phyloP scores from a whole-genome alignment of 2,888 invertebrate species.

The Dromius quadrimaculatus region DNA sequence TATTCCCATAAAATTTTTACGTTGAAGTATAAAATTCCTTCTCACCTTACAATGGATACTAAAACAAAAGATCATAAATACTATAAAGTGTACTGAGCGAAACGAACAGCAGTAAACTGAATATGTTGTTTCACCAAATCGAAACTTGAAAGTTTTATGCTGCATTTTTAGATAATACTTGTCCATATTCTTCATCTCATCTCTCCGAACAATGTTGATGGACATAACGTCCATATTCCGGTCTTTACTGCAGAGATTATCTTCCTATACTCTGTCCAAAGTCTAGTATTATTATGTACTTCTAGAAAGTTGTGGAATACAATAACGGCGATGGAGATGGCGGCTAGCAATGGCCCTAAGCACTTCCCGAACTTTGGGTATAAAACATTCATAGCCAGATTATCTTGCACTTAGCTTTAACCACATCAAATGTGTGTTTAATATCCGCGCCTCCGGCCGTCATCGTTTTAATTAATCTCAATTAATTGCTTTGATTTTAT shows the following conservation, averaged over 20 bases:
- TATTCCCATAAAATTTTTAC: conserved; percentile 29
- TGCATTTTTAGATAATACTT: not conserved
- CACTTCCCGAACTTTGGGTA: conserved; percentile 37
- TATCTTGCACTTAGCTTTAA: conserved; percentile 45
- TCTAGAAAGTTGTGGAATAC: no score
- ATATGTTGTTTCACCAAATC: conserved; percentile 36
- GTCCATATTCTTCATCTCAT: no score
- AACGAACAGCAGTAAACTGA: conserved; percentile 12
- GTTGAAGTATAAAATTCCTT: conserved; percentile 18
- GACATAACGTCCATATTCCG: no score
- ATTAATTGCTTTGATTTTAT: conserved; percentile 27
- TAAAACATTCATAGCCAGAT: conserved; percentile 49
- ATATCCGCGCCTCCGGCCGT: conserved; percentile 37
- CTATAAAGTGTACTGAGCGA: conserved; percentile 11
- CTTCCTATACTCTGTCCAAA: no score
- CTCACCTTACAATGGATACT: conserved; percentile 6
- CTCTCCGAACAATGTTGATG: no score
- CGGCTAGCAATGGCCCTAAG: conserved; percentile 24
- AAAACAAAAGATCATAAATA: conserved; percentile 23
- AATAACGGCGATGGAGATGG: no score
- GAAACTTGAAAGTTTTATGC: conserved; percentile 16
- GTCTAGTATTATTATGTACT: no score
- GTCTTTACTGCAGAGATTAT: no score
- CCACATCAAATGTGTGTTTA: conserved; percentile 47
- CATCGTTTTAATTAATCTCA: conserved; percentile 29